These are phyloP conservation scores for Nebria salina DNA, from an alignment of 2,888 invertebrate species.

Conservation along the genomic window DNA sequence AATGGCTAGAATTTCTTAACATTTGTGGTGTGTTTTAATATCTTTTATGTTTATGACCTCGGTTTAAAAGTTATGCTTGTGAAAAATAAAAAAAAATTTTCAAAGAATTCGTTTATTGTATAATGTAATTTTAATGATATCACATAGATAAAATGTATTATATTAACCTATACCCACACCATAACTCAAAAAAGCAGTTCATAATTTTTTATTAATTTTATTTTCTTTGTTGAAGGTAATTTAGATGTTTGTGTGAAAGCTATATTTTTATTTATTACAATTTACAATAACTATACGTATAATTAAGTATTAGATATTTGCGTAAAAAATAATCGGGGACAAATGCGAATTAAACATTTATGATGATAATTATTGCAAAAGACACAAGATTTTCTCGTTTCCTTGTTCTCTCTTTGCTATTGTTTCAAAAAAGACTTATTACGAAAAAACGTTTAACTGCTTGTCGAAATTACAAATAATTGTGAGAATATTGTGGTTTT, in stretches of 20 bases:
- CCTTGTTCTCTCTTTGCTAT: not conserved
- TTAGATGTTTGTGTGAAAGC: too few species aligned
- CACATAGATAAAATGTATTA: too few species aligned
- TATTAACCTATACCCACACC: too few species aligned
- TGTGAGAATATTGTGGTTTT: not conserved
- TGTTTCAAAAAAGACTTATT: not conserved
- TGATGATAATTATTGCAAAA: not conserved
- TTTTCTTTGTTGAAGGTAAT: too few species aligned
- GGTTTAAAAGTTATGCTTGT: not conserved
- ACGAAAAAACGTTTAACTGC: not conserved
- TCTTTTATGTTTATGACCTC: not conserved
- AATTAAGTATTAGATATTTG: too few species aligned
- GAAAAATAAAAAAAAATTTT: not conserved
- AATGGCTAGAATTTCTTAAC: not conserved
- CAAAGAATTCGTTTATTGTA: not conserved
- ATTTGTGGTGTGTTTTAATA: not conserved
- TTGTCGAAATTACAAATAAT: not conserved
- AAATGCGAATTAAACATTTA: not conserved
- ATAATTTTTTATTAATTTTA: too few species aligned
- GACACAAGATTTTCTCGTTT: not conserved
- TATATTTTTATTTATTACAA: too few species aligned
- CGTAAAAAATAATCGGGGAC: too few species aligned
- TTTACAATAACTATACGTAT: too few species aligned
- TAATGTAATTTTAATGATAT: not conserved
- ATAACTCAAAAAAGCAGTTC: too few species aligned